These are phyloP conservation scores for Petrocephalus zakoni DNA, from an alignment of 2,113 vertebrate genomes.

Conservation along the genomic window DNA sequence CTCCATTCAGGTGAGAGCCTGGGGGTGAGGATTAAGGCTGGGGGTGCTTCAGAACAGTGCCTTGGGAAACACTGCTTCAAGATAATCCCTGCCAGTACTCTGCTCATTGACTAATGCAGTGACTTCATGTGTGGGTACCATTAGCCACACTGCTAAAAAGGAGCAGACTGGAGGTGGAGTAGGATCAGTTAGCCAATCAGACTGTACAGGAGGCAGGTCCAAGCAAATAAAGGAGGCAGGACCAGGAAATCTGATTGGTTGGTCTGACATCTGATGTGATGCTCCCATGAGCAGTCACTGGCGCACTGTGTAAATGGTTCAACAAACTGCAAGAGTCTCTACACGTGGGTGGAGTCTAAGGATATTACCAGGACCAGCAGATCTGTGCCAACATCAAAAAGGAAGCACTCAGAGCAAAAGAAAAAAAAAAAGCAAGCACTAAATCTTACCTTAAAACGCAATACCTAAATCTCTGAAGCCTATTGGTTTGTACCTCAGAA, in stretches of 20 bases:
- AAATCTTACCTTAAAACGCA: not conserved
- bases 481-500: not conserved
- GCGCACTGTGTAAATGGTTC: not conserved
- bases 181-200: not conserved
- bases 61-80: not conserved
- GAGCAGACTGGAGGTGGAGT: not conserved
- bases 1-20: not conserved
- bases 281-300: not conserved
- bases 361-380: not conserved
- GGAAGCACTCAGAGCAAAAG: not conserved
- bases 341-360: not conserved
- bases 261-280: too few relatives aligned
- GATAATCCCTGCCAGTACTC: not conserved
- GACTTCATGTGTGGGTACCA: slow-evolving; percentile 24
- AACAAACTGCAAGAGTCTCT: not conserved
- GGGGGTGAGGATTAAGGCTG: not conserved
- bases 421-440: too few relatives aligned
- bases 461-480: not conserved
- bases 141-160: slow-evolving; percentile 26
- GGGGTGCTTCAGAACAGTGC: not conserved
- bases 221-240: too few relatives aligned
- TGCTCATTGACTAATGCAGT: slow-evolving; percentile 28
- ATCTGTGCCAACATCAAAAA: not conserved
- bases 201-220: too few relatives aligned
- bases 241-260: too few relatives aligned